Conservation (phyloP, 2,797 vertebrate genomes). For the Micrastur ruficollis region DNA sequence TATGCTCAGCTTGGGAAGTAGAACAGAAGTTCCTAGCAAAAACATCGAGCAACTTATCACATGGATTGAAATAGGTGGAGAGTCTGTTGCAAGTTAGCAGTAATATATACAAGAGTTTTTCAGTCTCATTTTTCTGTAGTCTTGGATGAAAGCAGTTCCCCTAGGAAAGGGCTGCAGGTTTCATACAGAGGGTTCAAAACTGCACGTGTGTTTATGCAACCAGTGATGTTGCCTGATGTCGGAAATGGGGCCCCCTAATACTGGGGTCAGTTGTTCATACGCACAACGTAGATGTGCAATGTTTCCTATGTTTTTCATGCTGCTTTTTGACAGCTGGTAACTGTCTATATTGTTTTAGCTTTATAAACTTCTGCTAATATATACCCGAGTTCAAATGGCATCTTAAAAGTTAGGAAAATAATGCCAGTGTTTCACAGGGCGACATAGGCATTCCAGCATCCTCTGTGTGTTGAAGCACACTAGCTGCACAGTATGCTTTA, state of each 20-base stretch:
- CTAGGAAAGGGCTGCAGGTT: background rate
- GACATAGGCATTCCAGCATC: background rate
- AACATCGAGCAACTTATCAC: background rate
- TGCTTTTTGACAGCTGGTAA: background rate
- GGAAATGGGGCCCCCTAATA: background rate
- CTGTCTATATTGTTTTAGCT: background rate
- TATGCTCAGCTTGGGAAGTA: background rate
- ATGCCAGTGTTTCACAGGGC: background rate
- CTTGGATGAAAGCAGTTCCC: background rate
- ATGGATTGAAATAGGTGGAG: background rate
- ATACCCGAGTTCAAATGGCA: background rate
- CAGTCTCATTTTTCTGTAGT: background rate
- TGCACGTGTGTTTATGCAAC: background rate
- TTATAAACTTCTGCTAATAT: background rate
- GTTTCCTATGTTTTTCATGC: background rate
- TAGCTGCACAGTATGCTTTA: background rate
- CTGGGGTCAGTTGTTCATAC: background rate
- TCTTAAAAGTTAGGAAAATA: background rate
- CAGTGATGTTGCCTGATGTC: background rate
- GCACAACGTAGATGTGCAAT: rapidly evolving
- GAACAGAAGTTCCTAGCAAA: background rate
- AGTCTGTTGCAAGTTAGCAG: background rate
- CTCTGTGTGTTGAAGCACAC: background rate
- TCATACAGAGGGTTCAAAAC: background rate
- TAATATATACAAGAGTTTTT: background rate